A percentile compares a stretch with the other conserved stretches of the same genome.
Conservation (phyloP, 1,140 invertebrate genomes). For the Scaptomyza pallida region DNA sequence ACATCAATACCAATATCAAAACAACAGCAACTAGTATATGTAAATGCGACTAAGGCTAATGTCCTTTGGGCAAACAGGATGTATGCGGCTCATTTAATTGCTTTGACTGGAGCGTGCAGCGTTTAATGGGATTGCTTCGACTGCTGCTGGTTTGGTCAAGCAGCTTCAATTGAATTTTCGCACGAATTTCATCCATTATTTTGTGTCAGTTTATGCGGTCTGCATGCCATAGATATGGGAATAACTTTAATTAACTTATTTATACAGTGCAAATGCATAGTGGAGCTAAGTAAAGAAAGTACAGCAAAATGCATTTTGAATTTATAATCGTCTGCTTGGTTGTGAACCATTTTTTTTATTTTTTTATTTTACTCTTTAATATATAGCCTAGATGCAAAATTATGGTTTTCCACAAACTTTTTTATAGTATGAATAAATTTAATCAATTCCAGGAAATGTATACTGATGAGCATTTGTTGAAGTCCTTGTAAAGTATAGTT, state of each 20-base stretch:
- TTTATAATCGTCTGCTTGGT: not conserved
- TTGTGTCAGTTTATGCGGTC: constrained; percentile 1
- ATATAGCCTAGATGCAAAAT: too few relatives aligned
- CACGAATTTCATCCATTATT: constrained; percentile 35
- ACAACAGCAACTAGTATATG: constrained; percentile 33
- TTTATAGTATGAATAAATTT: too few relatives aligned
- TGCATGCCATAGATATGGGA: not conserved
- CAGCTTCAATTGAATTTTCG: constrained; percentile 36
- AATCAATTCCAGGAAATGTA: too few relatives aligned
- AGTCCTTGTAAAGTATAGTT: too few relatives aligned
- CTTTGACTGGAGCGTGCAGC: constrained; percentile 5
- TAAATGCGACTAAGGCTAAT: constrained; percentile 44
- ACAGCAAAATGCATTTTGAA: not conserved
- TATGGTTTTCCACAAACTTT: too few relatives aligned
- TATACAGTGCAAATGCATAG: not conserved
- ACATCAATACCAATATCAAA: constrained; percentile 2
- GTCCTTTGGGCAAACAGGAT: constrained; percentile 13
- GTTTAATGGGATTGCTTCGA: constrained; percentile 14
- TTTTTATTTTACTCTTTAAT: too few relatives aligned
- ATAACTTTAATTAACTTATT: not conserved
- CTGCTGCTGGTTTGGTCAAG: constrained; percentile 13
- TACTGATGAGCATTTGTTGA: too few relatives aligned
- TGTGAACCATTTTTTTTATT: not conserved
- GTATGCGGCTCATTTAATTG: constrained; percentile 44
- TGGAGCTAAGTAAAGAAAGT: not conserved